Percentiles rank a stretch among this genome's conserved stretches.
Evolutionary conservation across 2,888 invertebrate genomes (phyloP).

Genomic region (Volucella inanis): DNA sequence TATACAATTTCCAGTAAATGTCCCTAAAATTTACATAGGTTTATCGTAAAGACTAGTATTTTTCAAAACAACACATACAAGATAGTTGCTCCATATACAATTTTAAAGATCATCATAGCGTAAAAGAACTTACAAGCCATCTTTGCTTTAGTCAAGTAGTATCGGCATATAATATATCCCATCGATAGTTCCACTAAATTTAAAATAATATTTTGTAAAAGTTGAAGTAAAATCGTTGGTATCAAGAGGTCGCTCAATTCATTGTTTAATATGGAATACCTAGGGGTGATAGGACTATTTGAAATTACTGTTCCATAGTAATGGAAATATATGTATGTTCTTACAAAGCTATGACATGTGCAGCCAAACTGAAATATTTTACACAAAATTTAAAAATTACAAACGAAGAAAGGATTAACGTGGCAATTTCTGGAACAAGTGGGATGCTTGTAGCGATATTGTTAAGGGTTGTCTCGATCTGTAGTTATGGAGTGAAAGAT

Average conservation of each 20-base stretch:
- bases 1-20: conserved; percentile 78
- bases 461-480: conserved; percentile 43
- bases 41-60: not conserved
- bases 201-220: conserved; percentile 78
- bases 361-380: conserved; percentile 78
- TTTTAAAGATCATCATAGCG: conserved; percentile 77
- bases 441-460: conserved; percentile 51
- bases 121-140: conserved; percentile 73
- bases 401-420: conserved; percentile 77
- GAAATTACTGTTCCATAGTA: not conserved
- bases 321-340: conserved; percentile 42
- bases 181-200: conserved; percentile 78
- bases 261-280: conserved; percentile 80
- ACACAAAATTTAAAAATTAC: conserved; percentile 78
- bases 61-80: conserved; percentile 76
- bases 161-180: conserved; percentile 77
- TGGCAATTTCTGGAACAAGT: conserved; percentile 77
- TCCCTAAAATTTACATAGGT: conserved; percentile 75
- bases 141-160: conserved; percentile 72
- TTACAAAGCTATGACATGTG: conserved; percentile 81
- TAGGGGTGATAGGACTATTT: conserved; percentile 59
- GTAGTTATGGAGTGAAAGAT: not conserved
- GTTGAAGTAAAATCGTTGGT: conserved; percentile 79
- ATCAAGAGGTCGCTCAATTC: conserved; percentile 79
- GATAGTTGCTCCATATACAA: conserved; percentile 75